phyloP scores from a whole-genome alignment of 2,797 vertebrate genomes.

The Siniperca undulata region DNA sequence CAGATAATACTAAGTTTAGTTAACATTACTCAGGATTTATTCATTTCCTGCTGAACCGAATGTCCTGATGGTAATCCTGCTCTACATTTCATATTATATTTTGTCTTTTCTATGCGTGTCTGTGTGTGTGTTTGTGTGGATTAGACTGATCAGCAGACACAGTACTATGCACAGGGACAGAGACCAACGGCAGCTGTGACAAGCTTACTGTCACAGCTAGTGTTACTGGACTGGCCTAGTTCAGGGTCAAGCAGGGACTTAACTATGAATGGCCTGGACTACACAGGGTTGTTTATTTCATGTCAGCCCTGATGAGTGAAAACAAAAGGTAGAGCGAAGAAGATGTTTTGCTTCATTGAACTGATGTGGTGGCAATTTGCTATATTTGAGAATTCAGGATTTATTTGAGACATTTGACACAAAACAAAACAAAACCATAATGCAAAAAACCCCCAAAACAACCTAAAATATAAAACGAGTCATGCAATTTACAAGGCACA shows the following conservation, averaged over 20 bases:
- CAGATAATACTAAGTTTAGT: slow-evolving; percentile 6
- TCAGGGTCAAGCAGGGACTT: slow-evolving; percentile 60
- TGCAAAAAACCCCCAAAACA: neutral
- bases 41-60: slow-evolving; percentile 38
- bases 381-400: slow-evolving; percentile 35
- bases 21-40: slow-evolving; percentile 25
- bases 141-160: slow-evolving; percentile 47
- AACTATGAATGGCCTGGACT: slow-evolving; percentile 46
- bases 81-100: slow-evolving; percentile 16
- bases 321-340: slow-evolving; percentile 28
- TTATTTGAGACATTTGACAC: slow-evolving; percentile 54
- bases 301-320: slow-evolving; percentile 21
- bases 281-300: slow-evolving; percentile 41
- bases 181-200: slow-evolving; percentile 54
- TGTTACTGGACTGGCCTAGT: slow-evolving; percentile 76
- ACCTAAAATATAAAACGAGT: neutral
- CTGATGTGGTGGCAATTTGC: slow-evolving; percentile 28
- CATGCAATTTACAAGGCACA: slow-evolving; percentile 12
- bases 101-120: slow-evolving; percentile 8
- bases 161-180: slow-evolving; percentile 29
- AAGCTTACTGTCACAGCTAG: slow-evolving; percentile 38
- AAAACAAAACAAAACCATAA: slow-evolving; percentile 37
- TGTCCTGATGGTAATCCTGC: slow-evolving; percentile 49
- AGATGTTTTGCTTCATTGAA: slow-evolving; percentile 1
- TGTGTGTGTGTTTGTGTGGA: slow-evolving; percentile 33